Evolutionary conservation across 2,888 invertebrate genomes (phyloP), one percentile per base, ranked within the genome.

Genomic region (Apamea epomidion): DNA sequence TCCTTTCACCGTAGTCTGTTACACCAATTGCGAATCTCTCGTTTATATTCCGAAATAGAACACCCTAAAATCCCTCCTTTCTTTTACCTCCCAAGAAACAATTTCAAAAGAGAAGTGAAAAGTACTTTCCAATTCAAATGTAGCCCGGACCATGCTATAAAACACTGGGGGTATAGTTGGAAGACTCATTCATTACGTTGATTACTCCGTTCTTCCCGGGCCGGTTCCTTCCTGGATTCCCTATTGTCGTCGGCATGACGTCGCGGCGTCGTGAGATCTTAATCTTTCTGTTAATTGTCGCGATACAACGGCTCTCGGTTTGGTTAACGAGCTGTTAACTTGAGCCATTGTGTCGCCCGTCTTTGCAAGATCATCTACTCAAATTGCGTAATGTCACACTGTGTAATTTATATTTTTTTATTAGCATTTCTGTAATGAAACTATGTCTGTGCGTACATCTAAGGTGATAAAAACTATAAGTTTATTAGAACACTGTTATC

Each of bases 311-410:
- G 90, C 91, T 90, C 91, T 83, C 89, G 90, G 91, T 92, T 91
- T 91, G 92, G 90, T 93, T 94, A 95, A 95, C 94, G 95, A 95
- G 92, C 94, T 94, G 94, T 94, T 94, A 94, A 95, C 91, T 94
- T 93, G 91, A 92, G 91, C 92, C 91, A 94, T 94, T 94, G 93
- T 94, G 88, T 89, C 90, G 89, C 83, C 84, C 69, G 87, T 82
- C 72, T 83, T 77, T 83, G 78, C 82, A 77, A 85, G 86, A 90
- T 88, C 86, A 89, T 88, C 86, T 81, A 65, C 76, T 79, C 78
- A 81, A 88, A 88, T 87, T 83, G 83, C 78, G 80, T 82, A 76
- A 85, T 76, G 71, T 80, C 51, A 18, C 72, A 75, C 68, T 32
- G 69, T 81, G 72, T 75, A 73, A 76, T 79, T 77, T 77, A 69